Conservation (phyloP, 2,888 invertebrate genomes). For the Zygogramma bicolorata region DNA sequence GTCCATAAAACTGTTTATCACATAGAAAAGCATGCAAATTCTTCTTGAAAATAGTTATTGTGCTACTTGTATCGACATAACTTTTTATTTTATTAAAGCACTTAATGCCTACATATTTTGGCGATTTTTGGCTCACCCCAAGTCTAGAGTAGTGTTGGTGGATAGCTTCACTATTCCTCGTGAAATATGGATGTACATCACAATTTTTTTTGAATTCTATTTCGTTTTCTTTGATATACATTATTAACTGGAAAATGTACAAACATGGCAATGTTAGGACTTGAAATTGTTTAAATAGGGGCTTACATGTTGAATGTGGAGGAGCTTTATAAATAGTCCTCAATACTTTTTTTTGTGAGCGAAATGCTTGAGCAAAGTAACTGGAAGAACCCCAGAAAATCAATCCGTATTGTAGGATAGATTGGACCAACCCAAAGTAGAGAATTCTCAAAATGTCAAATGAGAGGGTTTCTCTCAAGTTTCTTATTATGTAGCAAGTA, state of each 20-base stretch:
- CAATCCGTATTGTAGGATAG: conserved; percentile 13
- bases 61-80: too few relatives aligned
- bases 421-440: conserved; percentile 21
- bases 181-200: too few relatives aligned
- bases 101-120: conserved; percentile 4
- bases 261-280: conserved; percentile 7
- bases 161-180: too few relatives aligned
- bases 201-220: background rate
- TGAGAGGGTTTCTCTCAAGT: conserved; percentile 16
- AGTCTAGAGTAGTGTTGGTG: conserved; percentile 9
- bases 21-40: conserved; percentile 11
- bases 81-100: conserved; percentile 12
- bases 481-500: conserved; percentile 5
- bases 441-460: conserved; percentile 14
- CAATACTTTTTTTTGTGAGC: background rate
- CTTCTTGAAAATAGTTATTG: conserved; percentile 8
- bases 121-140: conserved; percentile 4
- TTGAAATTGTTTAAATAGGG: conserved; percentile 7
- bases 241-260: conserved; percentile 1
- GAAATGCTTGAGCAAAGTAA: conserved; percentile 1
- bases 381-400: conserved; percentile 16
- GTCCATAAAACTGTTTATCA: conserved; percentile 5
- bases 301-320: background rate
- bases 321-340: background rate
- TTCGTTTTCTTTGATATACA: conserved; percentile 18